A percentile compares a stretch with the other conserved stretches of the same genome.
phyloP scores from a whole-genome alignment of 2,797 vertebrate genomes.

The Emys orbicularis region DNA sequence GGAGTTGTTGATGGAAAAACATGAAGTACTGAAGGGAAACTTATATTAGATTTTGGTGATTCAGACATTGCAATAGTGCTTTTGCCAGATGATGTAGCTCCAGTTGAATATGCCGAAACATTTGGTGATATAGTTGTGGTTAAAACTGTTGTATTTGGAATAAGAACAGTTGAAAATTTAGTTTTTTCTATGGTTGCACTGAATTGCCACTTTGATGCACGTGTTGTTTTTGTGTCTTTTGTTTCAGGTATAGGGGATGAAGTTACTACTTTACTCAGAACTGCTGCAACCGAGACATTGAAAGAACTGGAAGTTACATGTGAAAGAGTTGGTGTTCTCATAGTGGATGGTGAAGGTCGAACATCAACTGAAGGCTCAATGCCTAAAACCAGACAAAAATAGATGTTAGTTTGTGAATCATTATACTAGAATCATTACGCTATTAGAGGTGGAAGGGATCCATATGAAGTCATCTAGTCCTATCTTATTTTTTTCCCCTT shows the following conservation, averaged over 20 bases:
- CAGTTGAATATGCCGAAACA: conserved; percentile 38
- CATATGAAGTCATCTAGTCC: neutral
- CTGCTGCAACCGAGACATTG: conserved; percentile 10
- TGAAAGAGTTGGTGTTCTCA: conserved; percentile 53
- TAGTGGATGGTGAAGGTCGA: conserved; percentile 51
- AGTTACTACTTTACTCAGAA: neutral
- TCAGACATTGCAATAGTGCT: neutral
- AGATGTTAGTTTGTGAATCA: neutral
- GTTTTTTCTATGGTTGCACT: conserved; percentile 11
- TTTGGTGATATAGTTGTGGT: neutral
- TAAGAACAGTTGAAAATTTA: neutral
- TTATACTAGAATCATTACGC: neutral
- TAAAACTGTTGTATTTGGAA: conserved; percentile 9
- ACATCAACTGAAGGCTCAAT: conserved; percentile 82
- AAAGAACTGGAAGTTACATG: conserved; percentile 1
- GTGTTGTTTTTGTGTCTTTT: neutral
- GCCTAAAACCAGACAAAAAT: conserved; percentile 84
- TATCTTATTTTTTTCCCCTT: neutral
- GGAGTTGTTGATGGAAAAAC: conserved; percentile 51
- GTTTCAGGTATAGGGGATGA: neutral
- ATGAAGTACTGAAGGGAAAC: conserved; percentile 44
- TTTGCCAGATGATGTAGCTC: neutral
- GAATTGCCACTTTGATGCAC: conserved; percentile 18
- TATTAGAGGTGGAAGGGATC: neutral
- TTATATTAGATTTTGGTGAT: conserved; percentile 51